Evolutionary conservation across 2,888 invertebrate species (phyloP).

Genomic region (Crocallis elinguaria): DNA sequence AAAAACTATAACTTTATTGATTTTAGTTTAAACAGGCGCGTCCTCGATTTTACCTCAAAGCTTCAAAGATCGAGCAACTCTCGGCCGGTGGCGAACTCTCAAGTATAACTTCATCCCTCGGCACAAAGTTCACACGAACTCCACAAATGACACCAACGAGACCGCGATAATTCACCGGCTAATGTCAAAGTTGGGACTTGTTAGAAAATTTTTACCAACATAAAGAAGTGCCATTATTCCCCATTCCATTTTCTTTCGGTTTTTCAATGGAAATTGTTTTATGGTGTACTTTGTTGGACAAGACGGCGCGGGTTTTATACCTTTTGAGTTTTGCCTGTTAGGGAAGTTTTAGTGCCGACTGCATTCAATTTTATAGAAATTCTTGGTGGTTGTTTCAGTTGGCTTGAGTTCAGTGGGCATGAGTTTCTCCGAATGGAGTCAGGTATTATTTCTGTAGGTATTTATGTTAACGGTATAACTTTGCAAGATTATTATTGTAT

Average conservation of each 20-base stretch:
- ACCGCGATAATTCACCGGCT: constrained; percentile 80
- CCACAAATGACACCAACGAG: constrained; percentile 80
- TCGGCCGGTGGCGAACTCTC: constrained; percentile 50
- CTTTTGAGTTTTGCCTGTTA: constrained; percentile 32
- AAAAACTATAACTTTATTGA: too few species aligned
- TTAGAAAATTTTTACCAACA: constrained; percentile 73
- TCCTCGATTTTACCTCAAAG: constrained; percentile 3
- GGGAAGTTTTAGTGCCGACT: constrained; percentile 22
- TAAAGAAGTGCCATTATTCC: constrained; percentile 67
- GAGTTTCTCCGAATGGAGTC: background rate
- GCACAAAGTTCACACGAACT: constrained; percentile 67
- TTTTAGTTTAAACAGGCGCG: background rate
- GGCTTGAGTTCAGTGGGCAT: too few species aligned
- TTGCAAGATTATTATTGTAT: too few species aligned
- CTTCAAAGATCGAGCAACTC: constrained; percentile 35
- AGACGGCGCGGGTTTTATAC: constrained; percentile 39
- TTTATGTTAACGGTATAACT: too few species aligned
- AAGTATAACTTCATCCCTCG: constrained; percentile 46
- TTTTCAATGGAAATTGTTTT: constrained; percentile 47
- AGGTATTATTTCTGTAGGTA: background rate
- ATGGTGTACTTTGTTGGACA: constrained; percentile 40
- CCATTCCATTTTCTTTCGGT: constrained; percentile 54
- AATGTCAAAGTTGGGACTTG: constrained; percentile 79
- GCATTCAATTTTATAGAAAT: constrained; percentile 21
- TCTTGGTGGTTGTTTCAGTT: constrained; percentile 3